Conservation (phyloP, 2,888 invertebrate species). For the Callyntrura sp. region DNA sequence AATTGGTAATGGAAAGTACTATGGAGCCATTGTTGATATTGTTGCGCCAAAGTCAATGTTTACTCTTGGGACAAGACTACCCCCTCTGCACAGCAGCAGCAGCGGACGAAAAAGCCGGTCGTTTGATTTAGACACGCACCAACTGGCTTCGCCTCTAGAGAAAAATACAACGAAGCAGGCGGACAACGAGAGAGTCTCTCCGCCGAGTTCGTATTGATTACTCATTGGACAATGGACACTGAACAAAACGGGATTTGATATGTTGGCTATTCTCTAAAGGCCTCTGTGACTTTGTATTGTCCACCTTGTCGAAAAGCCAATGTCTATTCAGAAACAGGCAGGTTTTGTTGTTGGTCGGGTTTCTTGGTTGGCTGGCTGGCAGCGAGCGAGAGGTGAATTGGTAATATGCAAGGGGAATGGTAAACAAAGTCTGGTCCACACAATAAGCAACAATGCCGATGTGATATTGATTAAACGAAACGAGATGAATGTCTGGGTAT, state of each 20-base stretch:
- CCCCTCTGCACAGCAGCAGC: neutral
- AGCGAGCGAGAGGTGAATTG: neutral
- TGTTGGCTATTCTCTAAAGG: neutral
- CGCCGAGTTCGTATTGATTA: conserved; percentile 51
- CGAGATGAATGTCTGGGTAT: neutral
- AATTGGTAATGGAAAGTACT: neutral
- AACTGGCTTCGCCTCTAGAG: neutral
- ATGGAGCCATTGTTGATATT: conserved; percentile 3
- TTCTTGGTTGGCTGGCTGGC: neutral
- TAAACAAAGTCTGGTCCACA: neutral
- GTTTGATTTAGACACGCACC: neutral
- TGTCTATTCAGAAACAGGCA: neutral
- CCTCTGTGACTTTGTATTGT: neutral
- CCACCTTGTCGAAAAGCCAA: neutral
- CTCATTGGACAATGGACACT: conserved; percentile 53
- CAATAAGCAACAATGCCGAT: neutral
- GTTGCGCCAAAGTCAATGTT: conserved; percentile 27
- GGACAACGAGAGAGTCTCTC: neutral
- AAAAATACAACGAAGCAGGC: conserved; percentile 16
- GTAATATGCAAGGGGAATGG: neutral
- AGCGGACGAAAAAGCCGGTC: too few relatives aligned
- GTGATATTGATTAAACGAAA: too few relatives aligned
- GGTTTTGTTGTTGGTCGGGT: neutral
- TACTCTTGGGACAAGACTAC: neutral
- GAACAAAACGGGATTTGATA: conserved; percentile 22